These are phyloP conservation scores for Thecophora atra DNA, from an alignment of 2,888 invertebrate species.

Conservation along the genomic window DNA sequence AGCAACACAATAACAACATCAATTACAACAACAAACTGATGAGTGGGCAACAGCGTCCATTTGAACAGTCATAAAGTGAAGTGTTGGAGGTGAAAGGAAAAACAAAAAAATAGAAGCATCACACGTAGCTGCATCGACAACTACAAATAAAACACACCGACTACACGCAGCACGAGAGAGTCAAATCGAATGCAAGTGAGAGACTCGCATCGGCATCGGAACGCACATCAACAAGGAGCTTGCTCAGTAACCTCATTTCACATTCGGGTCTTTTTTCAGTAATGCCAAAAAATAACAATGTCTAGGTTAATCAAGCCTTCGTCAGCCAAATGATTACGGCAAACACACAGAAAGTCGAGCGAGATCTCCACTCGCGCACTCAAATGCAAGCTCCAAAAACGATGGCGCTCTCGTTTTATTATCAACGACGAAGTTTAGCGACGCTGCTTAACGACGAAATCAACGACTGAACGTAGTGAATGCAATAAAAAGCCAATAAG, in stretches of 20 bases:
- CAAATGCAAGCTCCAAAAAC: no score
- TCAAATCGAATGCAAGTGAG: background rate
- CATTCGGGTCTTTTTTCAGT: background rate
- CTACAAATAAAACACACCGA: background rate
- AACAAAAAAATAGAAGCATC: background rate
- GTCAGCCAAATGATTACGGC: background rate
- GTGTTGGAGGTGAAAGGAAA: background rate
- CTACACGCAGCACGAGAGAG: background rate
- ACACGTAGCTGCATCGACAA: background rate
- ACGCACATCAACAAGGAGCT: background rate
- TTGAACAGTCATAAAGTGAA: background rate
- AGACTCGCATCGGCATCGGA: background rate
- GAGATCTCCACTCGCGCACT: no score
- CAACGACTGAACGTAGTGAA: background rate
- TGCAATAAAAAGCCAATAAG: background rate
- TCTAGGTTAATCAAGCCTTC: conserved; percentile 3
- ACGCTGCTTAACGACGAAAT: background rate
- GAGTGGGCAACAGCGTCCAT: background rate
- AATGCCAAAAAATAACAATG: conserved; percentile 13
- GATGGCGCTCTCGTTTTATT: background rate
- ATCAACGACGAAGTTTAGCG: background rate
- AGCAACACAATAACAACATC: background rate
- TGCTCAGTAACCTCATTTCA: conserved; percentile 21
- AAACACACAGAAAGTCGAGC: background rate
- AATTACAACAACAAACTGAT: background rate